Evolutionary conservation across 2,888 invertebrate species (phyloP).

Genomic region (Tetramorium bicarinatum): DNA sequence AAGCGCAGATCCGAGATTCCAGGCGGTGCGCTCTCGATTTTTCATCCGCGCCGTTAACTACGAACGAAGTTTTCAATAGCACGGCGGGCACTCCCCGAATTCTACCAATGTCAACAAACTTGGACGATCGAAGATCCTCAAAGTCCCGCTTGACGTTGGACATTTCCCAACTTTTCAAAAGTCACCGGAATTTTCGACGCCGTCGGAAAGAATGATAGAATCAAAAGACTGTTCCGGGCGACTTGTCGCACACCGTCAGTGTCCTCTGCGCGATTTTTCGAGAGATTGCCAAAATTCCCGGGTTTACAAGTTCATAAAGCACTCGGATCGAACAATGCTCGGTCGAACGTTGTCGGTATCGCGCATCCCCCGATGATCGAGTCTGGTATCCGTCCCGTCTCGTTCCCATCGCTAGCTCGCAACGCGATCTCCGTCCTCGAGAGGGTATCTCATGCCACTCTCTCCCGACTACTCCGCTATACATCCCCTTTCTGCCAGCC

Average conservation of each 20-base stretch:
- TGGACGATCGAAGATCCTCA: constrained; percentile 44
- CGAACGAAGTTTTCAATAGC: constrained; percentile 46
- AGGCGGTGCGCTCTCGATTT: constrained; percentile 39
- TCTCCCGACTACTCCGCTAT: constrained; percentile 49
- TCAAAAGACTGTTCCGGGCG: constrained; percentile 26
- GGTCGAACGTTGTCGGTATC: constrained; percentile 52
- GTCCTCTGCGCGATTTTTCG: constrained; percentile 10
- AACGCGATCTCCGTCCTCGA: constrained; percentile 49
- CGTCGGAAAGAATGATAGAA: constrained; percentile 25
- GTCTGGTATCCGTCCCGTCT: constrained; percentile 19
- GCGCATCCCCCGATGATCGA: constrained; percentile 22
- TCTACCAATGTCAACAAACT: constrained; percentile 49
- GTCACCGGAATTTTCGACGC: constrained; percentile 34
- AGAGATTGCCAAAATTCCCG: constrained; percentile 24
- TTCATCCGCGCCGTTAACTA: constrained; percentile 51
- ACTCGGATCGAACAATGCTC: not conserved
- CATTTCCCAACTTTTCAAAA: constrained; percentile 41
- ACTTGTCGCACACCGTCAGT: constrained; percentile 6
- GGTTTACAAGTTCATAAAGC: constrained; percentile 31
- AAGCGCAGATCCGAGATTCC: constrained; percentile 43
- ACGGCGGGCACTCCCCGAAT: constrained; percentile 27
- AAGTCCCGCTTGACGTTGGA: constrained; percentile 48
- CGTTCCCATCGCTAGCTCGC: constrained; percentile 49
- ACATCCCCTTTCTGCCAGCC: constrained; percentile 55
- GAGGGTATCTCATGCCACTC: constrained; percentile 57